A percentile compares a stretch with the other conserved stretches of the same genome.
Evolutionary conservation across 2,797 vertebrate species (phyloP).

Genomic region (Argyrosomus regius): DNA sequence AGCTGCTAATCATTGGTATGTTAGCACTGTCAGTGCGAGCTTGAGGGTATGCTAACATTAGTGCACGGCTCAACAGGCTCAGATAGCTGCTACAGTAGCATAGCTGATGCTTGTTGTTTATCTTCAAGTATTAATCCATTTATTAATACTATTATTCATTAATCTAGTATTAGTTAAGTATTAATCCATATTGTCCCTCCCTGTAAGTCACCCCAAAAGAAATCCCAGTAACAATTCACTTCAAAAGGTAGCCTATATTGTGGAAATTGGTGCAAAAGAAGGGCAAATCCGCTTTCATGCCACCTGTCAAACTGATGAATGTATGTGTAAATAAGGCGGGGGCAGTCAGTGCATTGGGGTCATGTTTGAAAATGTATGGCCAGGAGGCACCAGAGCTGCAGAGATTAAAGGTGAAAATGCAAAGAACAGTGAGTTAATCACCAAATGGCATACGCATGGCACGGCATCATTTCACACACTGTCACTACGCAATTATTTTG

Average conservation of each 20-base stretch:
- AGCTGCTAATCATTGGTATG: neutral
- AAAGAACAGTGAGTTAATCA: neutral
- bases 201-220: neutral
- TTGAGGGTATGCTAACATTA: neutral
- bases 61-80: neutral
- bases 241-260: neutral
- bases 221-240: neutral
- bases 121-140: no score
- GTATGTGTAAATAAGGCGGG: neutral
- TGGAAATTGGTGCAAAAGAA: constrained; percentile 2
- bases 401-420: constrained; percentile 35
- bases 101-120: neutral
- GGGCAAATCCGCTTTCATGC: constrained; percentile 20
- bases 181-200: neutral
- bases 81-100: neutral
- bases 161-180: neutral
- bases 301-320: constrained; percentile 65
- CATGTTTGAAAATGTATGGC: constrained; percentile 51
- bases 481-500: no score
- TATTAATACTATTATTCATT: no score
- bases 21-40: no score
- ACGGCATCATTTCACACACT: no score
- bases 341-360: constrained; percentile 43
- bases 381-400: constrained; percentile 29
- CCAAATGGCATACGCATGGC: no score